Percentiles rank a stretch among this genome's conserved stretches.
phyloP scores from a whole-genome alignment of 2,888 invertebrate genomes.

The Lochmaea crataegi region DNA sequence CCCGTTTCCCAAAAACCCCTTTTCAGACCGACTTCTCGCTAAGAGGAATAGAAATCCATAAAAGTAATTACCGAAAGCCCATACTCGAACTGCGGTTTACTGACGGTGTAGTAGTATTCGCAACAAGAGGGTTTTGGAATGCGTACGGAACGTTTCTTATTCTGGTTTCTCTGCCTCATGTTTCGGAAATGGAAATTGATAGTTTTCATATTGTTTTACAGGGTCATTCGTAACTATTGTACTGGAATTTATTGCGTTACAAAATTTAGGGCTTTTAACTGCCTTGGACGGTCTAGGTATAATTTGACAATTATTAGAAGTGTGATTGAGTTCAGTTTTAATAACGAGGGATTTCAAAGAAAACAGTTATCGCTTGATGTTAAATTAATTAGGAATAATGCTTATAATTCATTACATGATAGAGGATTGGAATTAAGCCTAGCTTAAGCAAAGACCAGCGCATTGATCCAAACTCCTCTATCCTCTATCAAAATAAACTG shows the following conservation, averaged over 20 bases:
- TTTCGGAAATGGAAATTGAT: slow-evolving; percentile 15
- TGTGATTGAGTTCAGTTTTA: no score
- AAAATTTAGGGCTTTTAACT: no score
- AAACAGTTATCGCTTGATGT: no score
- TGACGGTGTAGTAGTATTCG: slow-evolving; percentile 20
- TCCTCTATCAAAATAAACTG: no score
- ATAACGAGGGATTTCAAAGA: no score
- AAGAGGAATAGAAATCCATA: slow-evolving; percentile 23
- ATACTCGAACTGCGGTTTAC: slow-evolving; percentile 34
- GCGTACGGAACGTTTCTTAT: slow-evolving; percentile 22
- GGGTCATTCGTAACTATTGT: neutral
- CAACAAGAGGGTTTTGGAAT: slow-evolving; percentile 28
- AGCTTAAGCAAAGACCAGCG: no score
- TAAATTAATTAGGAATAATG: no score
- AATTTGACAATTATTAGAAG: no score
- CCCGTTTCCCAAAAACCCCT: slow-evolving; percentile 12
- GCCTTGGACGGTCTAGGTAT: no score
- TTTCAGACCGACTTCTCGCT: slow-evolving; percentile 31
- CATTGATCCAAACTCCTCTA: no score
- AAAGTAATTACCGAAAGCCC: slow-evolving; percentile 34
- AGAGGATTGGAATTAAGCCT: no score
- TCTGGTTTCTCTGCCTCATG: neutral
- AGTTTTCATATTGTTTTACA: slow-evolving; percentile 7
- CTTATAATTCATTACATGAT: no score
- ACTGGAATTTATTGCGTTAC: neutral